Conservation (phyloP, 2,797 vertebrate species). For the Channa striata region DNA sequence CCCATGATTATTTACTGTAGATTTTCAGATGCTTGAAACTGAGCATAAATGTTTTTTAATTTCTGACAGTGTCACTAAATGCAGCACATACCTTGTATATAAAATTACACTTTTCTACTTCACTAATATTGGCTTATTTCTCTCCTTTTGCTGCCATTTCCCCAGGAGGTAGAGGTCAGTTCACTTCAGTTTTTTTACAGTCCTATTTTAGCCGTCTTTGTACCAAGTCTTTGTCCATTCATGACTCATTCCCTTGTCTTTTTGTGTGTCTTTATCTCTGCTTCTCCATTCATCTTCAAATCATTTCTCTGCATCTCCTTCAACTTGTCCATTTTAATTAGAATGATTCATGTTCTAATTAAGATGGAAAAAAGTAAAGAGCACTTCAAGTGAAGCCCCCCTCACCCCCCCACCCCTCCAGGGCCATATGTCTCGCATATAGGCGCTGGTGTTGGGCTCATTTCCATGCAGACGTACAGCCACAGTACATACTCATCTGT, state of each 20-base stretch:
- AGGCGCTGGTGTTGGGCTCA: constrained; percentile 47
- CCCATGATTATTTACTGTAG: background rate
- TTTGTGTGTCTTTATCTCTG: constrained; percentile 50
- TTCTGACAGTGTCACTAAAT: constrained; percentile 30
- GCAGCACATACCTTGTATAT: constrained; percentile 30
- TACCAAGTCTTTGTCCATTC: constrained; percentile 61
- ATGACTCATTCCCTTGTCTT: constrained; percentile 48
- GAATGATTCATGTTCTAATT: constrained; percentile 70
- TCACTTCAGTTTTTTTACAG: constrained; percentile 58
- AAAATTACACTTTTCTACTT: constrained; percentile 34
- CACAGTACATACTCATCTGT: constrained; percentile 42
- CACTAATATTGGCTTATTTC: constrained; percentile 73
- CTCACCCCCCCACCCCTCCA: too few species aligned
- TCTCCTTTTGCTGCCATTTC: constrained; percentile 74
- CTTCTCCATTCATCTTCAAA: constrained; percentile 25
- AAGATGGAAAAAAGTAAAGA: constrained; percentile 27
- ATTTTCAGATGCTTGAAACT: constrained; percentile 1
- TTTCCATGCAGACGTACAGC: constrained; percentile 63
- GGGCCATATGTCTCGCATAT: constrained; percentile 59
- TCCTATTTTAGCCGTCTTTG: constrained; percentile 54
- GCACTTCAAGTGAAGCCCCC: constrained; percentile 47
- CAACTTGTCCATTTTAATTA: constrained; percentile 62
- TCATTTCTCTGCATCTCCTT: constrained; percentile 27
- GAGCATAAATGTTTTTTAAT: constrained; percentile 13
- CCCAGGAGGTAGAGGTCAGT: constrained; percentile 96